Percentiles rank a stretch among this genome's conserved stretches.
Conservation (phyloP, 2,888 invertebrate species). For the Maniola hyperantus region DNA sequence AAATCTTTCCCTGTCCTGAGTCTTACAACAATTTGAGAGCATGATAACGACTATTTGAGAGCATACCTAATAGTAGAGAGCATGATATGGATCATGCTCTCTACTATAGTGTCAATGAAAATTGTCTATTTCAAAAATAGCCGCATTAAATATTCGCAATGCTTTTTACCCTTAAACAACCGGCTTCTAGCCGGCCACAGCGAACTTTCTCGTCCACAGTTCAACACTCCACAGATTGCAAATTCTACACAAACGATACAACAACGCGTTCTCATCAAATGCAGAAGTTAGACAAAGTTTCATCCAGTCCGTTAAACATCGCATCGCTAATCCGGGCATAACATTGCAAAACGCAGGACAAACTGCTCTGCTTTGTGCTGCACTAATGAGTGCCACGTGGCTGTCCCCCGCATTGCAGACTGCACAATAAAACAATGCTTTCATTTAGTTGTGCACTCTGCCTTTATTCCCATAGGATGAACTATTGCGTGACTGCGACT, state of each 20-base stretch:
- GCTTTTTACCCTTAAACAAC: slow-evolving; percentile 17
- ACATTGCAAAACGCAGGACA: slow-evolving; percentile 78
- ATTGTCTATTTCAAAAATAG: not conserved
- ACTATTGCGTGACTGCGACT: slow-evolving; percentile 73
- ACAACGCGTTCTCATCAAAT: slow-evolving; percentile 36
- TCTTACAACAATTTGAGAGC: no score
- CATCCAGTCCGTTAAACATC: slow-evolving; percentile 70
- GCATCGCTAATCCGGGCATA: slow-evolving; percentile 72
- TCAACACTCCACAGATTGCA: not conserved
- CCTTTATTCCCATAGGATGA: slow-evolving; percentile 76
- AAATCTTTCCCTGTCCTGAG: not conserved
- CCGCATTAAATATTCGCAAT: slow-evolving; percentile 9
- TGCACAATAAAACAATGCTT: slow-evolving; percentile 80
- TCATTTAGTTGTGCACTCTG: slow-evolving; percentile 68
- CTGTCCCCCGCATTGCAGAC: slow-evolving; percentile 80
- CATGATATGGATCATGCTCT: not conserved
- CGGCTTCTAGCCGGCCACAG: slow-evolving; percentile 3
- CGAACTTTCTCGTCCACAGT: slow-evolving; percentile 21
- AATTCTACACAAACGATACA: slow-evolving; percentile 23
- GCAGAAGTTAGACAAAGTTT: slow-evolving; percentile 61
- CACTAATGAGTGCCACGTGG: slow-evolving; percentile 82
- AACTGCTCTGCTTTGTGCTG: slow-evolving; percentile 78
- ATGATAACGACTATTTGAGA: no score
- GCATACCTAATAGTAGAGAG: no score
- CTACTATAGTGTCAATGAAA: not conserved